phyloP scores from a whole-genome alignment of 2,888 invertebrate genomes.

The Corythucha ciliata region DNA sequence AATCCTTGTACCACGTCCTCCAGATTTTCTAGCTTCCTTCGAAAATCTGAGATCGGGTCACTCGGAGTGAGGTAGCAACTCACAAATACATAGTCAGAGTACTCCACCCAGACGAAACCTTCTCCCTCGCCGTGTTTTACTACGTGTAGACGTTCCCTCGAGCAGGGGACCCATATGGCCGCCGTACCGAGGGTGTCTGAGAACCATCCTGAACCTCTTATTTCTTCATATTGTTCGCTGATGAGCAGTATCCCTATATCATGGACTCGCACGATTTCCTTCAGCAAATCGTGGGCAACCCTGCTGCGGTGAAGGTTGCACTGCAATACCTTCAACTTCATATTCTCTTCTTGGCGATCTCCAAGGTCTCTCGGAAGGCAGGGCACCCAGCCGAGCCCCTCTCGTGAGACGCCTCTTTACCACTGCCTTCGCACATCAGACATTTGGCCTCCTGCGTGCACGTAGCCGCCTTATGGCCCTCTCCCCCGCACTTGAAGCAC shows the following conservation, averaged over 20 bases:
- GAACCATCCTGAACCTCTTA: constrained; percentile 19
- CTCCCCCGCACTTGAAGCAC: constrained; percentile 32
- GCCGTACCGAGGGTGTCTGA: constrained; percentile 22
- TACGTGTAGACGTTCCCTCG: constrained; percentile 10
- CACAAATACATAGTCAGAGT: constrained; percentile 12
- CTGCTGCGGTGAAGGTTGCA: constrained; percentile 31
- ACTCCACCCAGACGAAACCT: constrained; percentile 27
- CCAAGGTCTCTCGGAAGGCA: constrained; percentile 22
- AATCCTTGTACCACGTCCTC: constrained; percentile 11
- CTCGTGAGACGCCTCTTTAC: constrained; percentile 14
- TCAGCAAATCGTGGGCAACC: constrained; percentile 26
- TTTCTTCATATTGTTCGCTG: constrained; percentile 31
- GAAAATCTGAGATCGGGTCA: constrained; percentile 18
- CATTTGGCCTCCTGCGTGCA: constrained; percentile 28
- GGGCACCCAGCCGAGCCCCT: constrained; percentile 20
- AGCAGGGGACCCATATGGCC: constrained; percentile 29
- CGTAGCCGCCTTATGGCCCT: constrained; percentile 26
- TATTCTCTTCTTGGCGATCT: constrained; percentile 4
- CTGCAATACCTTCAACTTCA: constrained; percentile 26
- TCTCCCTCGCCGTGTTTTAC: constrained; percentile 14
- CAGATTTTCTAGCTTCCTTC: constrained; percentile 1
- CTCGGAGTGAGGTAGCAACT: constrained; percentile 26
- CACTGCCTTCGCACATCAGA: constrained; percentile 26
- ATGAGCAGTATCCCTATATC: constrained; percentile 25
- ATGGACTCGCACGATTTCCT: constrained; percentile 21